Conservation (phyloP, 2,797 vertebrate species). For the Tapera naevia region DNA sequence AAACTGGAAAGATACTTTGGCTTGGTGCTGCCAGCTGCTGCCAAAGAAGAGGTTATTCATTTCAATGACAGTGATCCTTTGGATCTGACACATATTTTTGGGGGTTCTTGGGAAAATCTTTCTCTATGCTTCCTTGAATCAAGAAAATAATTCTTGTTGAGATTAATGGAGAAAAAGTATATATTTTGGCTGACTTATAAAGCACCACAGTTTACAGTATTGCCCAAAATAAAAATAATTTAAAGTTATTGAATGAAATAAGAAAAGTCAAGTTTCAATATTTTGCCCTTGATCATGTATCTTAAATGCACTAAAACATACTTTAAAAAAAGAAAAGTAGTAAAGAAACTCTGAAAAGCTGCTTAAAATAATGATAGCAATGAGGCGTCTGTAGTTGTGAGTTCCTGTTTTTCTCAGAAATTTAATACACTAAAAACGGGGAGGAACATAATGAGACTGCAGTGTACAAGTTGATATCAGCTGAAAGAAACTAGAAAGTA, state of each 20-base stretch:
- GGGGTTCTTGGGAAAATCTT: neutral
- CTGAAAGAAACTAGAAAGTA: neutral
- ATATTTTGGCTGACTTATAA: neutral
- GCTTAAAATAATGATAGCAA: neutral
- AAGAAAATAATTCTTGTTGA: neutral
- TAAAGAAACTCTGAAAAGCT: neutral
- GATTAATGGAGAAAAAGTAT: neutral
- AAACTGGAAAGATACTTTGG: neutral
- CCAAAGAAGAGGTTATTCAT: neutral
- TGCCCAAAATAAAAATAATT: neutral
- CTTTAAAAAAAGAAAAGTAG: neutral
- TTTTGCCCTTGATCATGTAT: neutral
- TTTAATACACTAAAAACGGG: neutral
- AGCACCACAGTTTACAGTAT: neutral
- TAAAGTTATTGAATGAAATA: neutral
- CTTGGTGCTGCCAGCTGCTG: neutral
- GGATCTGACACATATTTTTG: neutral
- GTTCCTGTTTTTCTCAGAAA: neutral
- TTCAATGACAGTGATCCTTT: neutral
- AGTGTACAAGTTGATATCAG: neutral
- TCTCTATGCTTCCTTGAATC: neutral
- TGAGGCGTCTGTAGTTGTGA: neutral
- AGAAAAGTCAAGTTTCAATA: neutral
- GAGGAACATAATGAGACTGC: neutral
- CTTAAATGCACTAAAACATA: neutral